Conservation (phyloP, 2,888 invertebrate species). For the Stegana nigrithorax region DNA sequence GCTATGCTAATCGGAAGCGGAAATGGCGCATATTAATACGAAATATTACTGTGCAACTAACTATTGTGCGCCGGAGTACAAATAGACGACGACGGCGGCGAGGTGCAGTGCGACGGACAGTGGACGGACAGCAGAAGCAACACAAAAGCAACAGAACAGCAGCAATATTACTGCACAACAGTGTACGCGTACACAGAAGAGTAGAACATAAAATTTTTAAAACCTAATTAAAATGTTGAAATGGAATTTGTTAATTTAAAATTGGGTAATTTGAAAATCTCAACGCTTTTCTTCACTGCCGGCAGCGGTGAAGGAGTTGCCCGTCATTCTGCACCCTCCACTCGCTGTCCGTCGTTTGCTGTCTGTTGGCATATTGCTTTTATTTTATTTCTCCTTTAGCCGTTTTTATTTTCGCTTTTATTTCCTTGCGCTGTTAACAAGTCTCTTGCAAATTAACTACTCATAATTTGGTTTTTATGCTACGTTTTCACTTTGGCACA, state of each 20-base stretch:
- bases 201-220: constrained; percentile 55
- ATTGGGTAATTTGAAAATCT: constrained; percentile 49
- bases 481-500: not conserved
- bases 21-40: constrained; percentile 62
- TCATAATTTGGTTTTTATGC: constrained; percentile 43
- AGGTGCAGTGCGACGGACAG: not conserved
- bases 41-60: constrained; percentile 49
- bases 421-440: constrained; percentile 57
- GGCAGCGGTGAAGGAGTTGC: not conserved
- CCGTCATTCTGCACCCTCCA: too few species aligned
- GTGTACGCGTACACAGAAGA: not conserved
- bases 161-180: not conserved
- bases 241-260: constrained; percentile 62
- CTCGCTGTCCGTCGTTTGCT: too few species aligned
- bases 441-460: constrained; percentile 59
- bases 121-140: constrained; percentile 7
- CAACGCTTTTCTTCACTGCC: constrained; percentile 23
- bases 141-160: not conserved
- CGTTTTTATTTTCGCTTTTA: too few species aligned
- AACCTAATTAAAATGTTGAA: constrained; percentile 63
- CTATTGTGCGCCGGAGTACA: constrained; percentile 34
- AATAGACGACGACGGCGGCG: constrained; percentile 28
- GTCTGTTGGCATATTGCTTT: too few species aligned
- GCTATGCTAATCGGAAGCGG: constrained; percentile 63
- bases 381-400: too few species aligned